Conservation (phyloP, 2,113 vertebrate species). For the Pontoporia blainvillei region DNA sequence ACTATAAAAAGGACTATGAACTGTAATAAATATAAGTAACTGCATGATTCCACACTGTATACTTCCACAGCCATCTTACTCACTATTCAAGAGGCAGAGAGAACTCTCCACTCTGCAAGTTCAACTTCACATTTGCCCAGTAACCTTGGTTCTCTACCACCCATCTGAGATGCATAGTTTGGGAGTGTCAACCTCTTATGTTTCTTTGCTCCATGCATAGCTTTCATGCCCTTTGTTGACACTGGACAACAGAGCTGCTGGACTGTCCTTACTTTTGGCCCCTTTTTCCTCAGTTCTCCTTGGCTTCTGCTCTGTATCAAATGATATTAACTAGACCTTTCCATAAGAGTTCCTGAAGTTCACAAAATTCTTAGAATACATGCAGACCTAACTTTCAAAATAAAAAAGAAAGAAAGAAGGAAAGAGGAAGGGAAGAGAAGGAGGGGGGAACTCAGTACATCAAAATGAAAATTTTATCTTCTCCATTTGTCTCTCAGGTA, state of each 20-base stretch:
- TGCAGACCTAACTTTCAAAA: neutral
- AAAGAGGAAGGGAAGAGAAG: neutral
- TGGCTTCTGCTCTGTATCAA: neutral
- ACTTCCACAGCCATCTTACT: neutral
- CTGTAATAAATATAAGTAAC: neutral
- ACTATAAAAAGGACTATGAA: neutral
- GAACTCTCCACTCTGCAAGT: neutral
- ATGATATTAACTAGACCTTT: neutral
- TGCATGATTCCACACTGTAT: neutral
- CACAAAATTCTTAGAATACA: neutral
- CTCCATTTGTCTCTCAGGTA: neutral
- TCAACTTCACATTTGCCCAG: neutral
- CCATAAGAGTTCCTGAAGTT: neutral
- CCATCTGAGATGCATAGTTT: neutral
- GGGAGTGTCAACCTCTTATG: neutral
- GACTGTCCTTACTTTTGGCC: neutral
- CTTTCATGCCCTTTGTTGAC: neutral
- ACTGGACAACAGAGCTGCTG: neutral
- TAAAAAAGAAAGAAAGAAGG: neutral
- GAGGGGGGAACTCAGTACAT: neutral
- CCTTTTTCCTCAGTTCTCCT: neutral
- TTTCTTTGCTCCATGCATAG: neutral
- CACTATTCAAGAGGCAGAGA: neutral
- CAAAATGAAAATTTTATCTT: neutral
- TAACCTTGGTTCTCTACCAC: neutral